A percentile compares a stretch with the other conserved stretches of the same genome.
phyloP scores from a whole-genome alignment of 2,113 vertebrate genomes.

The Psammodynastes pulverulentus region DNA sequence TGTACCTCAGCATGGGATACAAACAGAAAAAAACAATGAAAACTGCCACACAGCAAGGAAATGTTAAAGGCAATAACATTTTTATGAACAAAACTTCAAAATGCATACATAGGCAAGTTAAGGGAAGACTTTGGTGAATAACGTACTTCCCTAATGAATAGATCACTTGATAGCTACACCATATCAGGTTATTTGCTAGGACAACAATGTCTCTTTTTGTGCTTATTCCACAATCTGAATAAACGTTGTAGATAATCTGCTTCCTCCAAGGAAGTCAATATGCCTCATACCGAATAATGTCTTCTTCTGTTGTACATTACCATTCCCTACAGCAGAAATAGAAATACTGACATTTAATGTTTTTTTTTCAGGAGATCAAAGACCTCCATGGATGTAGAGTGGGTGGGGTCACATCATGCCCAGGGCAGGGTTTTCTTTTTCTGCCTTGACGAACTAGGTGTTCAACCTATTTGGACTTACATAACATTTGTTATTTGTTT shows the following conservation, averaged over 20 bases:
- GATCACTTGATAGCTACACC: background rate
- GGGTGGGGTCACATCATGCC: background rate
- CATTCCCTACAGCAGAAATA: background rate
- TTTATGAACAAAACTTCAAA: background rate
- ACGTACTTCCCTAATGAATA: background rate
- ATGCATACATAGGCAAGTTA: background rate
- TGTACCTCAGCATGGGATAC: background rate
- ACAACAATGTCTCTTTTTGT: background rate
- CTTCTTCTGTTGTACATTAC: background rate
- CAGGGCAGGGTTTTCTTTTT: background rate
- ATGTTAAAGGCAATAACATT: background rate
- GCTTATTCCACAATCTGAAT: background rate
- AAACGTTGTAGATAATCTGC: background rate
- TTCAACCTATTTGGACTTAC: background rate
- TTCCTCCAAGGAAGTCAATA: background rate
- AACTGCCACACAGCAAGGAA: background rate
- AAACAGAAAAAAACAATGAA: background rate
- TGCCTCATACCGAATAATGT: background rate
- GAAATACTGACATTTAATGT: background rate
- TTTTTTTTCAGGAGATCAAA: background rate
- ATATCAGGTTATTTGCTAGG: background rate
- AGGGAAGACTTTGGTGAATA: background rate
- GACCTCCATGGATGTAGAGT: background rate
- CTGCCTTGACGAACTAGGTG: background rate
- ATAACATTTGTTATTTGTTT: background rate